phyloP scores from a whole-genome alignment of 2,113 vertebrate genomes.

The Panthera tigris region DNA sequence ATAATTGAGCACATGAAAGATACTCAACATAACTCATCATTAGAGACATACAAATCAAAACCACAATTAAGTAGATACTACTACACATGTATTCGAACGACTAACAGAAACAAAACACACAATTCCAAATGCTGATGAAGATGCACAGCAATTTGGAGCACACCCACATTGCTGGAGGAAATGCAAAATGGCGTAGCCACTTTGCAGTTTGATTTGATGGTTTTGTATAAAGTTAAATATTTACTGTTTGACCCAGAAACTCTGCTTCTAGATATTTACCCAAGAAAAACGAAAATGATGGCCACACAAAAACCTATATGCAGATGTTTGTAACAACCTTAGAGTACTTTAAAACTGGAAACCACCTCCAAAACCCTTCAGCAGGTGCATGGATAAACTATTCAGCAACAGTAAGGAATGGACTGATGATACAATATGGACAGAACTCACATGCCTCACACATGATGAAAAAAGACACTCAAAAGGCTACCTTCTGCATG shows the following conservation, averaged over 20 bases:
- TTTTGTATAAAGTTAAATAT: neutral
- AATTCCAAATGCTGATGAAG: neutral
- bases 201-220: neutral
- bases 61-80: neutral
- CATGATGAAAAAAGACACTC: neutral
- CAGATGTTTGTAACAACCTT: neutral
- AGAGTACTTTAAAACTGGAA: neutral
- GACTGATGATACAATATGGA: neutral
- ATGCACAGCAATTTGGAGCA: neutral
- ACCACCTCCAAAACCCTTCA: neutral
- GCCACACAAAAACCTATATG: neutral
- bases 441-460: neutral
- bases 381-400: neutral
- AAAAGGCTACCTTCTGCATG: neutral
- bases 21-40: neutral
- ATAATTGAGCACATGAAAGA: neutral
- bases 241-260: neutral
- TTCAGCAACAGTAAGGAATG: neutral
- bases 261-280: neutral
- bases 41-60: slow-evolving; percentile 9
- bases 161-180: neutral
- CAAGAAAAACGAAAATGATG: neutral
- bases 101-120: slow-evolving; percentile 13
- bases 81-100: neutral
- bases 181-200: neutral